Base-by-base conservation (phyloP, 2,113 vertebrate species). In the Psephotus haematonotus region DNA sequence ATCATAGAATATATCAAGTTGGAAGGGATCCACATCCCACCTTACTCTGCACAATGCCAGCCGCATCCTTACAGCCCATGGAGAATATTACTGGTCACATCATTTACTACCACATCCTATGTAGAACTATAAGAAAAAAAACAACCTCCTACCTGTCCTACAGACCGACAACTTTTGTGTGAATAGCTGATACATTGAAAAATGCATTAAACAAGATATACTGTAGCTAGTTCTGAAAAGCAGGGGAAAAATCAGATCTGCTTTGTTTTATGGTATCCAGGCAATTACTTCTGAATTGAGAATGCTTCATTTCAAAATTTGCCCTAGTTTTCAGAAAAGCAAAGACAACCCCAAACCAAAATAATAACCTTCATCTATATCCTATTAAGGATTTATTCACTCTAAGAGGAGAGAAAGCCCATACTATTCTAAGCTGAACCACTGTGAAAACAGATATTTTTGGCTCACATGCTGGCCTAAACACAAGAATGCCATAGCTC, bases 41-140 rank as follows among this genome's bases (percentile, higher is more conserved):
- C 33, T 76, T 2, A 0, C 35, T 31, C 70, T 49, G 23, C 4
- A 5, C 12, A 59, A 37, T 31, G 39, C 28, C 28, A 80, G 53
- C 10, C 39, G 17, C 25, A 60, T 37, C 39, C 16, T 41, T 44
- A 37, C 11, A 18, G 31, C 18, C 11, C 57, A 31, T 0, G 0
- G 22, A 60, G 9, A 37, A 53, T 5, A 9, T 22, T 60, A 37
- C 39, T 1, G 0, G n/a, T 52, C 49, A 33, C 2, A 1, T 15
- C 11, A 13, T 64, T 90, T 70, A 29, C 29, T 50, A 55, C 12
- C 24, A 13, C 10, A 31, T 60, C 29, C 50, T 20, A 13, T 59
- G 6, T 25, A 52, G 43, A 4, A 16, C 11, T 13, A 39, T 22
- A 64, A 75, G 23, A 11, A 44, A 39, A 63, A 29, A 50, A 5